Evolutionary conservation across 30 jellyfish, hydroid and myxozoan species (phyloP).

Genomic region (Aurelia aurita): DNA sequence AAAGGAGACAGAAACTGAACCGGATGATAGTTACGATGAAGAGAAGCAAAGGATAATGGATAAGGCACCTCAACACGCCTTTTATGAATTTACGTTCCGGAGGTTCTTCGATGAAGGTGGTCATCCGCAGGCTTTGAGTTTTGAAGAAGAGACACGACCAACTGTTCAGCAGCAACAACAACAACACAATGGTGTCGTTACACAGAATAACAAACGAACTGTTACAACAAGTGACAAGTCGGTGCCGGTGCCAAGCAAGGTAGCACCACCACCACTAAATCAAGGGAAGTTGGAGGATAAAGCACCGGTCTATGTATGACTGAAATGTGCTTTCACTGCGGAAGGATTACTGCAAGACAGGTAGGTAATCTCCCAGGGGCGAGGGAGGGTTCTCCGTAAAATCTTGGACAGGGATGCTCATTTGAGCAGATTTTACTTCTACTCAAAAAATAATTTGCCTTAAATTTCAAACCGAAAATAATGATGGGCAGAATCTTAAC

Average conservation of each 20-base stretch:
- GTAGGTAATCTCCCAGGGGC: no score
- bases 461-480: no score
- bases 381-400: no score
- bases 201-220: conserved; percentile 72
- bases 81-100: conserved; percentile 97
- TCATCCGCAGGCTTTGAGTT: conserved; percentile 68
- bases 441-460: no score
- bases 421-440: no score
- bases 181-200: conserved; percentile 2
- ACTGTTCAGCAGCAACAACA: conserved; percentile 18
- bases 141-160: conserved; percentile 28
- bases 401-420: no score
- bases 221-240: conserved; percentile 89
- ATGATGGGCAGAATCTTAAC: no score
- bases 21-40: conserved; percentile 56
- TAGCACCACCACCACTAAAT: conserved; percentile 85
- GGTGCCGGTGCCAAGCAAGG: conserved; percentile 91
- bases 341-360: no score
- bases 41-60: conserved; percentile 67
- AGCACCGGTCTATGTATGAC: conserved; percentile 95
- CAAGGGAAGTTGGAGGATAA: conserved; percentile 80
- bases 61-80: conserved; percentile 94
- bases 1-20: conserved; percentile 59
- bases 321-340: neutral
- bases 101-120: conserved; percentile 99